Base-by-base conservation (phyloP, 2,797 vertebrate species). In the Platalea minor region DNA sequence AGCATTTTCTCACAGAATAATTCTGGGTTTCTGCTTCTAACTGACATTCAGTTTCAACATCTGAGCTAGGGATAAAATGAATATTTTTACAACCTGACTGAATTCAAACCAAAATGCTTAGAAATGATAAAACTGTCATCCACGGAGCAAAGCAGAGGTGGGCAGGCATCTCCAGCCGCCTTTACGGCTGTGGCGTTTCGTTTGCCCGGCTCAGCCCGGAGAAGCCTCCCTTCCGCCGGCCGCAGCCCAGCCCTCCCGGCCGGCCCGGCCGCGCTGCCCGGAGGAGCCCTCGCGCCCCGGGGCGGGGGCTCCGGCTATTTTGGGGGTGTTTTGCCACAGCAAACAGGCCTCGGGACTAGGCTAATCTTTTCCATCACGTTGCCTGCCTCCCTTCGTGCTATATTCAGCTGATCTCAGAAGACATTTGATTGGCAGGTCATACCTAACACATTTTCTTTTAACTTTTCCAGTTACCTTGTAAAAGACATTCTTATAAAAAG, bases 81-180 rank as follows among this genome's bases (percentile, higher is more conserved):
- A 96, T 96, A 96, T 96, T 96, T 96, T 95, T 91, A 23, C 96
- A 96, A 68, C 74, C 77, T 95, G 91, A 89, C 92, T 97, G 93
- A 97, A 96, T 95, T 89, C 83, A 89, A 94, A 90, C 88, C 88
- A 94, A 95, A 89, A 85, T 9, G 89, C 56, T 91, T 28, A 63
- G 80, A 76, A 92, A 91, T 37, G 18, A 81, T 39, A 81, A 37
- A 93, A 56, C 57, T 41, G 57, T 68, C 83, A 75, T 72, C 37
- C 0, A 0, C 1, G 3, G 76, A 93, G 88, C 80, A 39, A 51
- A 59, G 88, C 86, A 95, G 89, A 67, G 81, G 77, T 87, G 87
- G 80, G 86, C 86, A 94, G 85, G 51, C 77, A 72, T 37, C 74
- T 43, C 14, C 73, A 88, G 77, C 48, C 54, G 2, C 3, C 3